Base-by-base conservation (phyloP, 2,797 vertebrate species). In the Anabacerthia variegaticeps region DNA sequence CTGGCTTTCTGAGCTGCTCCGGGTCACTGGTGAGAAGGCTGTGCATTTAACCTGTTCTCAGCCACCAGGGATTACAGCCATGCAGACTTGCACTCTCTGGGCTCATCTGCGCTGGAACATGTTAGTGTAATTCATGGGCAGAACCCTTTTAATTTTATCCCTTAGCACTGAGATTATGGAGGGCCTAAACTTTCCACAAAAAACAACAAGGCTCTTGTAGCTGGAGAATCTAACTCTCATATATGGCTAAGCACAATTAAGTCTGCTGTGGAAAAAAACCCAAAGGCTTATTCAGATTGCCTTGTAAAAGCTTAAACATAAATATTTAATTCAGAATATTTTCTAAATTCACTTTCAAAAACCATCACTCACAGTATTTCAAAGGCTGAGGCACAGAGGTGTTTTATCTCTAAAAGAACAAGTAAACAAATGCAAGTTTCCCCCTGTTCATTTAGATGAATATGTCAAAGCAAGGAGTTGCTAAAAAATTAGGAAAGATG, bases 291-390 rank as follows among this genome's bases (percentile, higher is more conserved):
- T 93, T 94, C 93, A 90, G 79, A 95, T 89, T 95, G 94, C 79
- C 79, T 96, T 91, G 80, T 93, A 95, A 97, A 94, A 96, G 93
- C 95, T 89, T 96, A 89, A 93, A 88, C 95, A 97, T 97, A 94
- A 96, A 96, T 96, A 97, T 97, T 97, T 97, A 94, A 97, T 97
- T 95, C 92, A 86, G 91, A 86, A 92, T 94, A 86, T 94, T 92
- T 93, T 96, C 93, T 92, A 96, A 95, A 94, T 95, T 95, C 88
- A 86, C 89, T 96, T 95, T 92, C 91, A 96, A 96, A 95, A 84
- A 2, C 41, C 89, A 88, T 96, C 93, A 93, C 95, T 94, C 92
- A 93, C 84, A 69, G 82, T 43, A 85, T 97, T 95, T 96, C 96
- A 97, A 97, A 97, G 94, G 81, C 92, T 94, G 72, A 92, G 88